A percentile compares a stretch with the other conserved stretches of the same genome.
phyloP scores from a whole-genome alignment of 2,888 invertebrate species.

The Phania funesta region DNA sequence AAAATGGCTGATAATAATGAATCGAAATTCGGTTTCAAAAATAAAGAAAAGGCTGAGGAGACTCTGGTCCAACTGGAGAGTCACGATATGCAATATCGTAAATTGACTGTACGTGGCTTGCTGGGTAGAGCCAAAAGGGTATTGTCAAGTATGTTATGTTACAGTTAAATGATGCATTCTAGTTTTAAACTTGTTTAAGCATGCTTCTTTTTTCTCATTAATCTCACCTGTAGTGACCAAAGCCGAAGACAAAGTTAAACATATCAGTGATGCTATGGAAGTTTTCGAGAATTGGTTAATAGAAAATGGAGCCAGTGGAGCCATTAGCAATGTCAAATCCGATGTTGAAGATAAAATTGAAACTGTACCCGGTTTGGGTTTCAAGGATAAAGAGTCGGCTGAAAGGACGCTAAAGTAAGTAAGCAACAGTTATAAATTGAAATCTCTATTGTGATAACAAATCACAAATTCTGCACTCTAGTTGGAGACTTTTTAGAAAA shows the following conservation, averaged over 20 bases:
- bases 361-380: constrained; percentile 87
- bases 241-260: constrained; percentile 85
- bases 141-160: constrained; percentile 80
- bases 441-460: no score
- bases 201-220: neutral
- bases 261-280: constrained; percentile 85
- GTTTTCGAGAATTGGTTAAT: constrained; percentile 86
- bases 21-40: constrained; percentile 86
- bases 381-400: constrained; percentile 89
- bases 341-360: constrained; percentile 82
- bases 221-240: constrained; percentile 82
- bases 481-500: no score
- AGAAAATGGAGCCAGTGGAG: constrained; percentile 80
- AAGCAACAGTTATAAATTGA: neutral
- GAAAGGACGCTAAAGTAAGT: constrained; percentile 83
- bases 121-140: constrained; percentile 82
- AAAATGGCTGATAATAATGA: constrained; percentile 77
- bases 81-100: constrained; percentile 85
- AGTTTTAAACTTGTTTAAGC: neutral
- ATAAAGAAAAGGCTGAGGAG: constrained; percentile 86
- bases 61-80: constrained; percentile 84
- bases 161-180: constrained; percentile 8
- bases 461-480: no score
- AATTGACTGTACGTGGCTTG: constrained; percentile 84
- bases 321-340: constrained; percentile 80